Evolutionary conservation across 2,113 vertebrate species (phyloP), one percentile per base, ranked within the genome.

Genomic region (Aspidoscelis tigris): DNA sequence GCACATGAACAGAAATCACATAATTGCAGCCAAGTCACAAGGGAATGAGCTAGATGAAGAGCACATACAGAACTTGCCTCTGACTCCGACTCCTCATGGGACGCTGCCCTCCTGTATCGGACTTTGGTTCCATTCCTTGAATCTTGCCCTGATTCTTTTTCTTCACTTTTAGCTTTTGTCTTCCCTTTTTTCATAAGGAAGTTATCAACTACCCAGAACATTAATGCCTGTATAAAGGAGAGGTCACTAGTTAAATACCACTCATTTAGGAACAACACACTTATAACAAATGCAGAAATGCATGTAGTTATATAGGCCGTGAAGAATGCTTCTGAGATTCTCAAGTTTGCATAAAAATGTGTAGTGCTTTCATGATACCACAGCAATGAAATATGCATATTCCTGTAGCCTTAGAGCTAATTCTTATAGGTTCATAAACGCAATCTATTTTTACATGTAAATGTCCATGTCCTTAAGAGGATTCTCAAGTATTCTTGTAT

Each of bases 121-220:
- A 99, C 97, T 93, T 98, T 99, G 92, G 96, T 97, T 90, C 96
- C 98, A 20, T 98, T 98, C 82, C 98, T 96, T 0, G 96, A 95
- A 88, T 98, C 98, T 61, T 98, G 98, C 76, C 93, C 96, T 58
- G 91, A 94, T 92, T 97, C 97, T 82, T 98, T 97, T 93, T 99
- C 99, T 94, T 99, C 99, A 64, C 97, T 94, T 89, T 99, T 99
- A 93, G 98, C 99, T 98, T 99, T 99, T 96, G 98, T 99, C 92
- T 97, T 97, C 83, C 98, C 97, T 93, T 99, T 99, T 93, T 98
- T 99, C 99, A 99, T 99, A 83, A 99, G 96, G 91, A 99, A 99
- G 91, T 99, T 99, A 95, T 99, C 99, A 74, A 99, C 98, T 83
- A 99, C 98, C 99, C 99, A 99, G 93, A 99, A 99, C 98, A 99